Conservation (phyloP, 2,888 invertebrate genomes). For the Platerodrilus igneus region DNA sequence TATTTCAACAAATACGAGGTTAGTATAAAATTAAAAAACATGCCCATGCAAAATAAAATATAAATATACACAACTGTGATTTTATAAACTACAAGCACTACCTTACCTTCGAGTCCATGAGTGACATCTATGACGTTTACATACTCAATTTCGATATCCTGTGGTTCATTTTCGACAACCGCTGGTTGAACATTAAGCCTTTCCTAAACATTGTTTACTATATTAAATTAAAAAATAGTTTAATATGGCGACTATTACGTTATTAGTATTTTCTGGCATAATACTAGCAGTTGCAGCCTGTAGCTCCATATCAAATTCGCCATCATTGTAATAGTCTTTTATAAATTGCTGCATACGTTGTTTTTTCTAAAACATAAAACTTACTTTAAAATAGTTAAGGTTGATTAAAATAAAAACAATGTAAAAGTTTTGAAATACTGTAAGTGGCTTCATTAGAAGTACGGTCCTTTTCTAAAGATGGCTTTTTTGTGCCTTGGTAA, state of each 20-base stretch:
- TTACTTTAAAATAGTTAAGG: not conserved
- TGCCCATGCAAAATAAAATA: not conserved
- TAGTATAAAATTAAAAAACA: constrained; percentile 1
- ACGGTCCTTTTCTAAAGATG: no score
- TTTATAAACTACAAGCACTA: constrained; percentile 2
- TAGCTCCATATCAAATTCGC: constrained; percentile 48
- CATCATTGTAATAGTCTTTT: constrained; percentile 37
- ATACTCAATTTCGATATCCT: constrained; percentile 43
- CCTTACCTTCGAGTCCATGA: constrained; percentile 43
- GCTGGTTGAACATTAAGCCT: no score
- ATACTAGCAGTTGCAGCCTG: constrained; percentile 56
- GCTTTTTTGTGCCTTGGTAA: no score
- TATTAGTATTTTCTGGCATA: constrained; percentile 35
- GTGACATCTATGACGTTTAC: constrained; percentile 40
- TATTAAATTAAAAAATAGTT: constrained; percentile 8
- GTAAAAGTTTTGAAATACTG: constrained; percentile 2
- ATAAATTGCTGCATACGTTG: constrained; percentile 54
- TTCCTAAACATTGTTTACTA: constrained; percentile 10
- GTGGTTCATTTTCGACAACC: no score
- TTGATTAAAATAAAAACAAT: constrained; percentile 7
- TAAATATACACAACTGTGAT: constrained; percentile 12
- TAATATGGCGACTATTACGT: no score
- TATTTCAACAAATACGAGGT: not conserved
- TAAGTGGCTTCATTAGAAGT: no score
- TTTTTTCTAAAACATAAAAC: constrained; percentile 46